phyloP scores from a whole-genome alignment of 2,113 vertebrate genomes.

The Tiliqua scincoides region DNA sequence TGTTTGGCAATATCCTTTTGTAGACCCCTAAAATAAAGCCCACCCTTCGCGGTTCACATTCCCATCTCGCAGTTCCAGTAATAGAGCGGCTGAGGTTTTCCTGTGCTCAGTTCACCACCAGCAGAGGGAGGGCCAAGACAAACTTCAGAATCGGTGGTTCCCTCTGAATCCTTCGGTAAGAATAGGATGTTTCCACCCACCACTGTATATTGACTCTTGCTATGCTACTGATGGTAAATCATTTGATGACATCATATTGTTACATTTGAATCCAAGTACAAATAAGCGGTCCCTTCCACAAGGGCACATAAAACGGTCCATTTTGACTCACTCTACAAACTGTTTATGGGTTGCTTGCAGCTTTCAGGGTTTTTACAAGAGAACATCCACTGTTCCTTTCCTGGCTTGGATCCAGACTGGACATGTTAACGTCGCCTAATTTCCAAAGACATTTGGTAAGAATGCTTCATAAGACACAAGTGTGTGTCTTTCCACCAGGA shows the following conservation, averaged over 20 bases:
- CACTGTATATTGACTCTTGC: slow-evolving; percentile 79
- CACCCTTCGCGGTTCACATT: slow-evolving; percentile 67
- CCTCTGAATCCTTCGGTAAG: slow-evolving; percentile 67
- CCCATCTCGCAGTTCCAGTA: slow-evolving; percentile 81
- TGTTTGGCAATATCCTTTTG: slow-evolving; percentile 39
- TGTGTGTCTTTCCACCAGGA: slow-evolving; percentile 77
- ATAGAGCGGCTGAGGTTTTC: slow-evolving; percentile 76
- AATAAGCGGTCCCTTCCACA: slow-evolving; percentile 81
- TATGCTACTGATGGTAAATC: slow-evolving; percentile 69
- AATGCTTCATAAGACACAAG: slow-evolving; percentile 65
- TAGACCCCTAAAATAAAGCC: slow-evolving; percentile 51
- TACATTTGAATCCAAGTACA: slow-evolving; percentile 77
- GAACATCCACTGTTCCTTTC: slow-evolving; percentile 80
- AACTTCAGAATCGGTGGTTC: slow-evolving; percentile 60
- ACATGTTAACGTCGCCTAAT: slow-evolving; percentile 78
- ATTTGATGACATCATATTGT: slow-evolving; percentile 80
- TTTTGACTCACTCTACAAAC: slow-evolving; percentile 81
- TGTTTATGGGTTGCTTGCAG: slow-evolving; percentile 82
- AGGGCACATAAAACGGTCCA: slow-evolving; percentile 77
- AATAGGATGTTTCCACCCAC: slow-evolving; percentile 81
- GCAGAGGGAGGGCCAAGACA: slow-evolving; percentile 72
- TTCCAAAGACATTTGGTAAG: slow-evolving; percentile 78
- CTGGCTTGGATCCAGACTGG: slow-evolving; percentile 75
- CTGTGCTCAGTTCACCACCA: slow-evolving; percentile 62
- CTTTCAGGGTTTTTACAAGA: slow-evolving; percentile 79